phyloP scores from a whole-genome alignment of 2,888 invertebrate genomes.

The Acronicta aceris region DNA sequence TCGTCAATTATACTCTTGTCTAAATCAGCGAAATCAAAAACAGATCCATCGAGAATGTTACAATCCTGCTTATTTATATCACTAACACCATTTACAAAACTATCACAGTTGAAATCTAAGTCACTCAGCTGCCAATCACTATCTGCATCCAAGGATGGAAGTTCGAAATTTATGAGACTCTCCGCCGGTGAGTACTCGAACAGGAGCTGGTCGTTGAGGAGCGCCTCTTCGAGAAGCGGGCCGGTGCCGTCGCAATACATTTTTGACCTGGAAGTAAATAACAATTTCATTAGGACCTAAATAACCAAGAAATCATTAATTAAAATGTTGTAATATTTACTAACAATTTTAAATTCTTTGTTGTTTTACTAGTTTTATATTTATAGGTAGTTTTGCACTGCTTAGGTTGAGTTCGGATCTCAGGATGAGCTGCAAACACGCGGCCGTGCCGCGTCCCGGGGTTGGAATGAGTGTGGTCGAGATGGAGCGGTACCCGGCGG shows the following conservation, averaged over 20 bases:
- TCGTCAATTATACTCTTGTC: constrained; percentile 82
- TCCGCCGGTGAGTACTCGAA: constrained; percentile 84
- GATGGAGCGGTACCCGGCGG: constrained; percentile 75
- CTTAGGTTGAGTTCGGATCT: constrained; percentile 34
- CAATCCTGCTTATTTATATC: constrained; percentile 74
- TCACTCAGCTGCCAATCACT: constrained; percentile 80
- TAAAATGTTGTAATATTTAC: constrained; percentile 28
- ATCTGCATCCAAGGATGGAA: constrained; percentile 75
- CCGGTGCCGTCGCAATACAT: constrained; percentile 79
- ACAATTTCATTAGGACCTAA: constrained; percentile 6
- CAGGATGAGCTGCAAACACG: constrained; percentile 69
- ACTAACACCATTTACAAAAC: constrained; percentile 76
- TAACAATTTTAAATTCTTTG: constrained; percentile 29
- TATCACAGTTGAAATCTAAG: constrained; percentile 79
- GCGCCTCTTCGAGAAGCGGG: constrained; percentile 74
- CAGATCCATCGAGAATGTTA: constrained; percentile 67
- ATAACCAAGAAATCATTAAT: constrained; percentile 18
- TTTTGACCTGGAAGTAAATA: constrained; percentile 68
- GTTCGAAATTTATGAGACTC: constrained; percentile 83
- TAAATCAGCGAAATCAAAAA: constrained; percentile 82
- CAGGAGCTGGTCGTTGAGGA: constrained; percentile 78
- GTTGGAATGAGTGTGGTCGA: constrained; percentile 72
- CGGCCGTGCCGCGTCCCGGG: constrained; percentile 74
- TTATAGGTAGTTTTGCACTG: constrained; percentile 16
- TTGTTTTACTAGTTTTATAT: constrained; percentile 38